Conservation (phyloP, 2,888 invertebrate species). For the Rhimphoctona megacephalus region DNA sequence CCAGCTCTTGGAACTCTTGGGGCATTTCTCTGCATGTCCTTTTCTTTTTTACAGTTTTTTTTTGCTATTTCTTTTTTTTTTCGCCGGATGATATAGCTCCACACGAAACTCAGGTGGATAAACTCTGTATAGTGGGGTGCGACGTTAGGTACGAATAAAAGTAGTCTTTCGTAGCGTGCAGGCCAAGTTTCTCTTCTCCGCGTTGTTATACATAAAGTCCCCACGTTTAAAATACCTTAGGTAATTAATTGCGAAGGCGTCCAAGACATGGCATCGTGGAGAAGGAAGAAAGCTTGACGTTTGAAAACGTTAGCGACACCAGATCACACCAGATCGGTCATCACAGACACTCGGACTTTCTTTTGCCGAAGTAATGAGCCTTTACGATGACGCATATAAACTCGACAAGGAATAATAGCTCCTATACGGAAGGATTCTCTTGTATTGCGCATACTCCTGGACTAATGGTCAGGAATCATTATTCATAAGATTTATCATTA, state of each 20-base stretch:
- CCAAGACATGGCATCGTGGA: neutral
- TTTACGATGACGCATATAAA: slow-evolving; percentile 16
- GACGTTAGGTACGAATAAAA: slow-evolving; percentile 8
- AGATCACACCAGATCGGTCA: slow-evolving; percentile 18
- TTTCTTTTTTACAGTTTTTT: slow-evolving; percentile 7
- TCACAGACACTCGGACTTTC: slow-evolving; percentile 22
- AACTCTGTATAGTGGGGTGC: slow-evolving; percentile 7
- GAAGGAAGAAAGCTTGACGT: slow-evolving; percentile 44
- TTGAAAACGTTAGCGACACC: slow-evolving; percentile 23
- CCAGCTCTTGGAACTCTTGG: slow-evolving; percentile 39
- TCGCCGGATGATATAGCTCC: slow-evolving; percentile 14
- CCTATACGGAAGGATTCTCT: slow-evolving; percentile 9
- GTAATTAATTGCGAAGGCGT: slow-evolving; percentile 31
- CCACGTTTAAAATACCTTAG: slow-evolving; percentile 16
- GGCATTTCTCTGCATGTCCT: slow-evolving; percentile 15
- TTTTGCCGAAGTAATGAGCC: neutral
- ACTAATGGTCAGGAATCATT: slow-evolving; percentile 39
- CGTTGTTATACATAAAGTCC: neutral
- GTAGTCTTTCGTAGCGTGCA: neutral
- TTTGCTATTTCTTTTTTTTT: slow-evolving; percentile 13
- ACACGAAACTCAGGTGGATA: slow-evolving; percentile 2
- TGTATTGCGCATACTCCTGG: neutral
- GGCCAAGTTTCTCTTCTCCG: neutral
- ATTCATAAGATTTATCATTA: slow-evolving; percentile 55
- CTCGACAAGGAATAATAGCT: slow-evolving; percentile 14